Percentiles rank a stretch among this genome's conserved stretches.
Conservation (phyloP, 1,140 invertebrate species). For the Neuroterus valhalla region DNA sequence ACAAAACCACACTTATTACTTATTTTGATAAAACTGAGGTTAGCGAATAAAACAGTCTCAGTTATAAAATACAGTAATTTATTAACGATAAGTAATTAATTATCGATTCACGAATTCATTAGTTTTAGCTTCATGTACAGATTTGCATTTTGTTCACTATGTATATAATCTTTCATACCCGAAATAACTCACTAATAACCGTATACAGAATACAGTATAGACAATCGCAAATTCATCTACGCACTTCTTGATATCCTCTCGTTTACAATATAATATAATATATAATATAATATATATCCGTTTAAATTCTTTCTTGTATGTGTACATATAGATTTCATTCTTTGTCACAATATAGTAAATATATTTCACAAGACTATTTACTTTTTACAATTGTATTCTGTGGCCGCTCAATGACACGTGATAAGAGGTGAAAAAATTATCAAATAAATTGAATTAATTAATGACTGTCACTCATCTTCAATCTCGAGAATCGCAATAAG, state of each 20-base stretch:
- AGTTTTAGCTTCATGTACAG: slow-evolving; percentile 35
- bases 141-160: slow-evolving; percentile 41
- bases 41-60: background rate
- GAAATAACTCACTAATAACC: background rate
- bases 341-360: slow-evolving; percentile 42
- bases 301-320: slow-evolving; percentile 41
- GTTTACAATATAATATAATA: background rate
- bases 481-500: background rate
- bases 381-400: slow-evolving; percentile 48
- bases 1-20: no score
- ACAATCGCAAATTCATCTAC: slow-evolving; percentile 34
- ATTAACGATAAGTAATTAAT: slow-evolving; percentile 56
- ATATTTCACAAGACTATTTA: slow-evolving; percentile 42
- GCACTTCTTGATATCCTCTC: slow-evolving; percentile 29
- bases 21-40: no score
- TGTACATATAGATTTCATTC: slow-evolving; percentile 40
- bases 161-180: slow-evolving; percentile 40
- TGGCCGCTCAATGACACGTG: slow-evolving; percentile 31
- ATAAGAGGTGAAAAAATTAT: slow-evolving; percentile 29
- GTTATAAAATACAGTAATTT: slow-evolving; percentile 64
- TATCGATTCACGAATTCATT: slow-evolving; percentile 39
- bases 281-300: slow-evolving; percentile 16
- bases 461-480: slow-evolving; percentile 37
- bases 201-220: slow-evolving; percentile 8
- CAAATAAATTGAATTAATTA: slow-evolving; percentile 42